Evolutionary conservation across 2,113 vertebrate species (phyloP), one percentile per base, ranked within the genome.

Genomic region (Leuciscus idus): DNA sequence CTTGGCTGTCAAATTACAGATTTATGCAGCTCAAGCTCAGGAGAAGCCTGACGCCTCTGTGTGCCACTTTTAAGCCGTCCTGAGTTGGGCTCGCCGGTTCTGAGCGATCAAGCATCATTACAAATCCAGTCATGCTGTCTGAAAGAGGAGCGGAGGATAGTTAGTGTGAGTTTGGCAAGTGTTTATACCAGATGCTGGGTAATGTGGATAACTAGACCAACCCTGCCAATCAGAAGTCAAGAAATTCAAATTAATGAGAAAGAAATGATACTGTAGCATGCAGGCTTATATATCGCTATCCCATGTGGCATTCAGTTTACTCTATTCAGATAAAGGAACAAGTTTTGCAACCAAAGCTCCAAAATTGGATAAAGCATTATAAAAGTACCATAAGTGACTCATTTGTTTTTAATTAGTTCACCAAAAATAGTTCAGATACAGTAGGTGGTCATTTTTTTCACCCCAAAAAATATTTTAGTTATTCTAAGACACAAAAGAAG

Each of bases 1-100:
- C 55, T 61, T 59, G 70, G 70, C 83, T 84, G 70, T 84, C 33
- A 84, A 84, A 84, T 75, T 23, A 81, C 39, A 66, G 79, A 81
- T 81, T 81, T 66, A 48, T 66, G 61, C 61, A 39, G 36, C 77
- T 43, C 5, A 23, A 66, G 79, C 79, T 66, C 79, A 50, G 26
- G 61, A 81, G 61, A 66, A 81, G 39, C n/a, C 61, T 66, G 15
- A 66, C 39, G 39, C 79, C n/a, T 48, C 61, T 81, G 57, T 6
- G 50, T 17, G 39, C 9, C 17, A 10, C 79, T 66, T 81, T 81
- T 50, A 64, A 50, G 15, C 4, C 12, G 39, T 50, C 59, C 79
- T 81, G 57, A 59, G 30, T 81, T 62, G 8, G 59, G 59, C 59
- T 39, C 4, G 59, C 79, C 46, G 79, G 79, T 81, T 64, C 59